Percentiles rank a stretch among this genome's conserved stretches.
Evolutionary conservation across 53 echinoderm and acorn worm genomes (phyloP).

Genomic region (Zoroaster sp.): DNA sequence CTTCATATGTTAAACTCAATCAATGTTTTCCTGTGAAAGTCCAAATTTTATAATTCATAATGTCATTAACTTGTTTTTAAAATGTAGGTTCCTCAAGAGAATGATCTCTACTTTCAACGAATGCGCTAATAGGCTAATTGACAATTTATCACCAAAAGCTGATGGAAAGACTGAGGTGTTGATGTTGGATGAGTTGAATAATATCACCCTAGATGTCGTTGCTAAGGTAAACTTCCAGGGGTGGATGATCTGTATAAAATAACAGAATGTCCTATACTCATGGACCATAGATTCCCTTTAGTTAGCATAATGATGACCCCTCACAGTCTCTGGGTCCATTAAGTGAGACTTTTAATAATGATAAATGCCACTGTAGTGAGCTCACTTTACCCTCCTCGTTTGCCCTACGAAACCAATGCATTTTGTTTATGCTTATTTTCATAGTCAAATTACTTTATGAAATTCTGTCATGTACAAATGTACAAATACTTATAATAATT

Average conservation of each 20-base stretch:
- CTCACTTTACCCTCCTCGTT: too few species aligned
- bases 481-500: too few species aligned
- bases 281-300: neutral
- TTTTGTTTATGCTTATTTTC: too few species aligned
- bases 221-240: constrained; percentile 25
- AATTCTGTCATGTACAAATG: too few species aligned
- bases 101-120: constrained; percentile 23
- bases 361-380: too few species aligned
- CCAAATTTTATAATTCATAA: neutral
- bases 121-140: neutral
- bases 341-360: too few species aligned
- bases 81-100: constrained; percentile 18
- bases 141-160: neutral
- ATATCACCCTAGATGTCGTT: constrained; percentile 18
- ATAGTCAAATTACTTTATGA: too few species aligned
- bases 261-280: neutral
- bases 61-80: too few species aligned
- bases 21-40: neutral
- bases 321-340: too few species aligned
- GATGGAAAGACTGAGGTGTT: constrained; percentile 16
- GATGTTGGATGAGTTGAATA: constrained; percentile 39
- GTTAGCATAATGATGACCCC: neutral
- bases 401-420: too few species aligned
- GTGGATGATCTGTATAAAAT: too few species aligned
- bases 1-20: too few species aligned